Base-by-base conservation (phyloP, 2,113 vertebrate genomes). In the Dicentrarchus labrax region DNA sequence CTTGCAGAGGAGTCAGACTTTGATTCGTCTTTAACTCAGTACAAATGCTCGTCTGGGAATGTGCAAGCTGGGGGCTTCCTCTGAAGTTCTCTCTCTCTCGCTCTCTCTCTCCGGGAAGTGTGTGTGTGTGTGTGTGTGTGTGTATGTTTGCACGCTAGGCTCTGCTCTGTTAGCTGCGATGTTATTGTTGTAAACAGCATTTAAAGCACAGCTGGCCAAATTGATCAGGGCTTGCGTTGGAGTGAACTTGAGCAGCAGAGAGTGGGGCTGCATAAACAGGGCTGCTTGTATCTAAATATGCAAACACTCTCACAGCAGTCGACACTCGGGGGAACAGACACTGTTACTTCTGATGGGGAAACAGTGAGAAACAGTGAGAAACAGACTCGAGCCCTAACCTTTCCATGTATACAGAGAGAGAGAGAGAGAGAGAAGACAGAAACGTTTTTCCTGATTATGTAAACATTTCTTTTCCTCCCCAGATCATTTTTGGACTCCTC, bases 151-250 rank as follows among this genome's bases (percentile, higher is more conserved):
- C 82, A 60, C 47, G 76, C 83, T 61, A 76, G 93, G 94, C 95
- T 79, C 48, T 90, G 83, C 82, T 90, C 76, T 86, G 89, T 92
- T 90, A 80, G 87, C 93, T 93, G 87, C 95, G 92, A 96, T 96
- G 96, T 97, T 97, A 95, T 97, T 97, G 96, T 96, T 96, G 96
- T 97, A 97, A 97, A 97, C 96, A 97, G 96, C 95, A 94, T 96
- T 97, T 97, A 96, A 92, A 96, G 95, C 96, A 95, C 97, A 97
- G 96, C 97, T 97, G 96, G 96, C 95, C 95, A 96, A 96, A 97
- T 97, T 97, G 97, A 97, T 97, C 96, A 96, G 95, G 94, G 93
- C 95, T 94, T 90, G 94, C 93, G 94, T 96, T 94, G 96, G 96
- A 96, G 94, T 95, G 96, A 97, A 97, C 96, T 96, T 94, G 95